Conservation (phyloP, 2,113 vertebrate species). For the Lutjanus erythropterus region DNA sequence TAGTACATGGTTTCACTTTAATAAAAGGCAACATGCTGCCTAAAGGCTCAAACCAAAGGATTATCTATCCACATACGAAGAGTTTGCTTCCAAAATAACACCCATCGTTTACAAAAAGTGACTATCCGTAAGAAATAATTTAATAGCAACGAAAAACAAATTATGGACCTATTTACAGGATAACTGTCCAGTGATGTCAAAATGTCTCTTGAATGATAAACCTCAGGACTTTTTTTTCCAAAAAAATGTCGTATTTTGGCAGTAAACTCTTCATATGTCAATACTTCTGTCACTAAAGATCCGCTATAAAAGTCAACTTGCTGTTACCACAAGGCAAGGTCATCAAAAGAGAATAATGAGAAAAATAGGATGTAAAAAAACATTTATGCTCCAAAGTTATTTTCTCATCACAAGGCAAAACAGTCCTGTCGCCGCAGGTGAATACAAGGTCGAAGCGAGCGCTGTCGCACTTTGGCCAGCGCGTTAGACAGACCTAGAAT, state of each 20-base stretch:
- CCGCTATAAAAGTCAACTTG: constrained; percentile 63
- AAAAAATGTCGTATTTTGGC: constrained; percentile 35
- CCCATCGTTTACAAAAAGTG: constrained; percentile 28
- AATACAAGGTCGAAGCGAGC: constrained; percentile 61
- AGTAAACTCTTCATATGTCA: constrained; percentile 71
- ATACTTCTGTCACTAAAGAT: constrained; percentile 50
- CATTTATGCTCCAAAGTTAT: constrained; percentile 63
- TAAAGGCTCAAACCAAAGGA: constrained; percentile 61
- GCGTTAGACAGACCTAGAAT: constrained; percentile 46
- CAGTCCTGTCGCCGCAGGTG: constrained; percentile 76
- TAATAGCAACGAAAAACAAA: constrained; percentile 38
- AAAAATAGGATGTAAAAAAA: constrained; percentile 65
- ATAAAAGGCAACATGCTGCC: constrained; percentile 76
- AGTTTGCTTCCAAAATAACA: constrained; percentile 66
- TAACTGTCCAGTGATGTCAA: constrained; percentile 22
- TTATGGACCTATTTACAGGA: constrained; percentile 53
- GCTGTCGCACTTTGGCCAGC: constrained; percentile 45
- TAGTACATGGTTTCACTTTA: constrained; percentile 66
- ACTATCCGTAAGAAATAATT: constrained; percentile 9
- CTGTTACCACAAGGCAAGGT: constrained; percentile 70
- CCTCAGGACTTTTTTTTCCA: constrained; percentile 15
- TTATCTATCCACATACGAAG: constrained; percentile 59
- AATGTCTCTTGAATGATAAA: constrained; percentile 27
- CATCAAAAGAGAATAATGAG: constrained; percentile 66
- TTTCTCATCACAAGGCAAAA: constrained; percentile 82